Evolutionary conservation across 2,113 vertebrate genomes (phyloP).

Genomic region (Phylloscopus whistleri): DNA sequence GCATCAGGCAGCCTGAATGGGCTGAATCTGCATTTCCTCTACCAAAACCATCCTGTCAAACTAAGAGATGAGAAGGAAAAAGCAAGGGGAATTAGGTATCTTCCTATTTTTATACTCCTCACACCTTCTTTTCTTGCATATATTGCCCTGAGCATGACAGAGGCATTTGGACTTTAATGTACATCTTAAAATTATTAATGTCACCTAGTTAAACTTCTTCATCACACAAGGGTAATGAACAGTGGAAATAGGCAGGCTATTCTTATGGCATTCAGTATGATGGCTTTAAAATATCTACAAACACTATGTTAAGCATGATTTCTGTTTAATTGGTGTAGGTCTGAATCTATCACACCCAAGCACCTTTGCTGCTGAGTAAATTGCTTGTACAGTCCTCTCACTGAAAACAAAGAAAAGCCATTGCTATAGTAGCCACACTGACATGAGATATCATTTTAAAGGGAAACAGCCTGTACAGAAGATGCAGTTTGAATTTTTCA

Average conservation of each 20-base stretch:
- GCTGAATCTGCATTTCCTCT: neutral
- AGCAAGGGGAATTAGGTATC: fast-evolving
- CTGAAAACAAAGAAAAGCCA: neutral
- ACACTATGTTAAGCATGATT: neutral
- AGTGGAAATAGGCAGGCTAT: neutral
- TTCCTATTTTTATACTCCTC: neutral
- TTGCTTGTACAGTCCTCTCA: neutral
- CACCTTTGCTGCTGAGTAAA: neutral
- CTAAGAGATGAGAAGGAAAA: neutral
- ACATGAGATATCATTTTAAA: neutral
- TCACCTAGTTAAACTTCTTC: neutral
- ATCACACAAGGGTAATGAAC: neutral
- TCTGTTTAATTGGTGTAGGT: neutral
- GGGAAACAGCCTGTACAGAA: neutral
- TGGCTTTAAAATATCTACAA: neutral
- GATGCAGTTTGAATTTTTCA: neutral
- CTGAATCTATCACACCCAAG: neutral
- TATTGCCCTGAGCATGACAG: neutral
- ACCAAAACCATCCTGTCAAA: neutral
- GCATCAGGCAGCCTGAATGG: neutral
- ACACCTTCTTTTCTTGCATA: neutral
- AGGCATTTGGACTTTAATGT: neutral
- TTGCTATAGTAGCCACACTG: neutral
- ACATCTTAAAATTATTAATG: neutral
- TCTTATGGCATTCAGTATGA: neutral